phyloP scores from a whole-genome alignment of 2,797 vertebrate genomes.

The Paguma larvata region DNA sequence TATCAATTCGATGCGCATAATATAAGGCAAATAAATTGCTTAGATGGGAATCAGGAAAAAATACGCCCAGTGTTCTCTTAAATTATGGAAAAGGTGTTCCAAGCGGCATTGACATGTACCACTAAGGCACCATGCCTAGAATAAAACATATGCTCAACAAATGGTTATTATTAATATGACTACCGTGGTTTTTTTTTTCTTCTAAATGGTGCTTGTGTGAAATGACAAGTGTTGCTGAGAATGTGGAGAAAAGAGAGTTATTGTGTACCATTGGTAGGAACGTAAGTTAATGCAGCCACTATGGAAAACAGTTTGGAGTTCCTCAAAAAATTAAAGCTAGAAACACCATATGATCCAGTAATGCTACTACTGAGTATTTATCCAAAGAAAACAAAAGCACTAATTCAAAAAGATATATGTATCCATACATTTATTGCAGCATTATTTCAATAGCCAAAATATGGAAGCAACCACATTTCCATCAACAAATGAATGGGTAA shows the following conservation, averaged over 20 bases:
- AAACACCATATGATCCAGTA: background rate
- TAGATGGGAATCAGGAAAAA: background rate
- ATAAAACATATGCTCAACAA: background rate
- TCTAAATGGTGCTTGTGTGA: background rate
- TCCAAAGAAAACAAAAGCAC: background rate
- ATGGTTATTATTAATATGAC: background rate
- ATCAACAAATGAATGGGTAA: background rate
- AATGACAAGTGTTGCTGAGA: background rate
- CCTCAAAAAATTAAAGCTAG: background rate
- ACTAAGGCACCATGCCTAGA: background rate
- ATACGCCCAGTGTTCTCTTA: background rate
- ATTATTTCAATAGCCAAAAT: background rate
- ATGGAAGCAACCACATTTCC: background rate
- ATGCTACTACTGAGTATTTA: background rate
- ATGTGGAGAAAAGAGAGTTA: background rate
- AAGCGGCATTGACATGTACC: background rate
- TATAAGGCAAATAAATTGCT: constrained; percentile 26
- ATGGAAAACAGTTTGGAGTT: background rate
- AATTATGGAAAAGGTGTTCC: background rate
- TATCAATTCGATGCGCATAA: background rate
- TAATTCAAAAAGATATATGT: background rate
- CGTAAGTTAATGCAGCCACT: background rate
- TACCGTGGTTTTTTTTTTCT: background rate
- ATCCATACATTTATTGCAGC: background rate
- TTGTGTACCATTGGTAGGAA: background rate